Evolutionary conservation across 2,113 vertebrate species (phyloP).

Genomic region (Polypterus senegalus): DNA sequence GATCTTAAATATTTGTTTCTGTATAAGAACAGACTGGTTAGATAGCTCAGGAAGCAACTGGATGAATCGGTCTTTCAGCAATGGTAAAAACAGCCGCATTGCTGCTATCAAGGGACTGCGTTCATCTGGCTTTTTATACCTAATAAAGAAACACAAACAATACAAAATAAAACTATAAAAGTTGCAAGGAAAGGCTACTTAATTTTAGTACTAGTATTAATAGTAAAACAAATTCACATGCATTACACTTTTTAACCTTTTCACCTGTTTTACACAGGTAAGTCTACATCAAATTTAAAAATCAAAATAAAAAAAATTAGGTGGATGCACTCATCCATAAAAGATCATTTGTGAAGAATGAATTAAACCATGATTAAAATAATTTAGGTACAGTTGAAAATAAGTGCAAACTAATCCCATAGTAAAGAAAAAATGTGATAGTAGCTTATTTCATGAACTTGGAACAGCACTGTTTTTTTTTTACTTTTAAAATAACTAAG

Average conservation of each 20-base stretch:
- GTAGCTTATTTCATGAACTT: not conserved
- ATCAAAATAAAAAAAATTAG: too few relatives aligned
- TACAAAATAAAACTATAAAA: not conserved
- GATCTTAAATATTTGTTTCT: slow-evolving; percentile 98
- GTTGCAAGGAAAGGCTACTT: not conserved
- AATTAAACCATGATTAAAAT: too few relatives aligned
- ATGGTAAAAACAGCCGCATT: slow-evolving; percentile 96
- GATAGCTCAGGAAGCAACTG: slow-evolving; percentile 82
- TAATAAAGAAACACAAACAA: slow-evolving; percentile 27
- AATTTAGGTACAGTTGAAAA: not conserved
- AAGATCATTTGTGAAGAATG: too few relatives aligned
- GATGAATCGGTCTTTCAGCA: slow-evolving; percentile 91
- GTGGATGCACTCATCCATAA: too few relatives aligned
- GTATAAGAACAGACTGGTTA: slow-evolving; percentile 89
- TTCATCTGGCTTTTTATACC: slow-evolving; percentile 96
- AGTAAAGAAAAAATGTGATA: not conserved
- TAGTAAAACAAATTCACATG: not conserved
- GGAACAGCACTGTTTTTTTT: slow-evolving; percentile 26
- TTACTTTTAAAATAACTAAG: slow-evolving; percentile 19
- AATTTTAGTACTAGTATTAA: not conserved
- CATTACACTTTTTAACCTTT: not conserved
- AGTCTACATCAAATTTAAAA: too few relatives aligned
- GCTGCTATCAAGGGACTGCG: slow-evolving; percentile 85
- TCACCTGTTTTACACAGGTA: not conserved
- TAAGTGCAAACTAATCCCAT: not conserved